Evolutionary conservation across 1,140 invertebrate genomes (phyloP), one percentile per base, ranked within the genome.

Genomic region (Atta colombica): DNA sequence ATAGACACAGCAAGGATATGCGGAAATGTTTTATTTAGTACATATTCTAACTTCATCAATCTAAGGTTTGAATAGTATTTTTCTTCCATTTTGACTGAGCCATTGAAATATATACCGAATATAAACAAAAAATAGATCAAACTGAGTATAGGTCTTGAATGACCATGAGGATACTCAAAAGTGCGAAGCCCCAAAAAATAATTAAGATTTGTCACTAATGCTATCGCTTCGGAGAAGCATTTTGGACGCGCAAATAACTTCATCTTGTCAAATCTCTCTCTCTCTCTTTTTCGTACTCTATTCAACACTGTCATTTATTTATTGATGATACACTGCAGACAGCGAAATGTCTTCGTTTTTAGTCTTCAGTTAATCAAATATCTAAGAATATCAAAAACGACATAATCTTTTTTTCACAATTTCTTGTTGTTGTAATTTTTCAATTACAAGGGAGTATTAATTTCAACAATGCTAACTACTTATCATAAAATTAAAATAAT

Each of bases 81-180:
- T 25, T 35, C 0, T 10, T 14, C 0, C 28, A 51, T 0, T 0
- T 14, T 0, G 2, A n/a, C 4, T 8, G 39, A 16, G 55, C 72
- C 18, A 16, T 0, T 2, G 8, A n/a, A 84, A n/a, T 51, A 35
- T 2, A 74, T 6, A 10, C 3, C 8, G 8, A 61, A 61, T 3
- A 74, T n/a, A 39, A 74, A 0, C 18, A 63, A n/a, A 21, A 84
- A 14, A 51, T 84, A 84, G 0, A 74, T 84, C 18, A 84, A 14
- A 4, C 80, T 74, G 16, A 35, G 16, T 10, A 88, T 3, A 12
- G 60, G 60, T 45, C 18, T 74, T 1, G n/a, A 6, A 2, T 51
- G 53, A 8, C 21, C 68, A 3, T 12, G n/a, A 10, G 63, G 45
- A 51, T 82, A 51, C 7, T 71, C 3, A 16, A 51, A 65, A 21